Conservation (phyloP, 2,888 invertebrate species). For the Eilema depressum region DNA sequence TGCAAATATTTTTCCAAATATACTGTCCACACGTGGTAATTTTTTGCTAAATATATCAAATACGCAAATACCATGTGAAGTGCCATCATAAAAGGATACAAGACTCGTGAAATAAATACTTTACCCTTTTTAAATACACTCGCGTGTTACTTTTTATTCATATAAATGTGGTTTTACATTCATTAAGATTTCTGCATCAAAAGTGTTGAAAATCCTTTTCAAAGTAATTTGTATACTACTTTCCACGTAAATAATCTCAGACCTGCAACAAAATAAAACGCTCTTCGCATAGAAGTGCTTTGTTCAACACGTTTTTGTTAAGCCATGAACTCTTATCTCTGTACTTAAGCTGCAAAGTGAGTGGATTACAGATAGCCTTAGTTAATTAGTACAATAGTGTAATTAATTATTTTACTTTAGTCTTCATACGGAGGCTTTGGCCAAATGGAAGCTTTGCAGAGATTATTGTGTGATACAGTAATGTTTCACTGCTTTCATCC, state of each 20-base stretch:
- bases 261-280: neutral
- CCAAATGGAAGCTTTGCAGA: constrained; percentile 8
- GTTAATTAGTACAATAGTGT: constrained; percentile 26
- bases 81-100: too few species aligned
- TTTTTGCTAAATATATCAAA: too few species aligned
- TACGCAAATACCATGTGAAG: too few species aligned
- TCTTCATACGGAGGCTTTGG: constrained; percentile 10
- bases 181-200: neutral
- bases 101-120: too few species aligned
- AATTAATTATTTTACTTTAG: constrained; percentile 17
- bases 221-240: constrained; percentile 1
- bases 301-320: constrained; percentile 25
- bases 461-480: constrained; percentile 7
- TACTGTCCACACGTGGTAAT: too few species aligned
- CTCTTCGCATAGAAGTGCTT: neutral
- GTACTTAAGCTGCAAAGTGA: constrained; percentile 26
- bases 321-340: constrained; percentile 35
- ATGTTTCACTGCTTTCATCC: constrained; percentile 5
- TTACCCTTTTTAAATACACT: neutral
- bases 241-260: constrained; percentile 2
- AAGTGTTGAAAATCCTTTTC: neutral
- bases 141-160: neutral
- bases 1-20: too few species aligned
- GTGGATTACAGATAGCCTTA: constrained; percentile 37
- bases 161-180: neutral